Conservation (phyloP, 2,113 vertebrate species). For the Lagopus leucura region DNA sequence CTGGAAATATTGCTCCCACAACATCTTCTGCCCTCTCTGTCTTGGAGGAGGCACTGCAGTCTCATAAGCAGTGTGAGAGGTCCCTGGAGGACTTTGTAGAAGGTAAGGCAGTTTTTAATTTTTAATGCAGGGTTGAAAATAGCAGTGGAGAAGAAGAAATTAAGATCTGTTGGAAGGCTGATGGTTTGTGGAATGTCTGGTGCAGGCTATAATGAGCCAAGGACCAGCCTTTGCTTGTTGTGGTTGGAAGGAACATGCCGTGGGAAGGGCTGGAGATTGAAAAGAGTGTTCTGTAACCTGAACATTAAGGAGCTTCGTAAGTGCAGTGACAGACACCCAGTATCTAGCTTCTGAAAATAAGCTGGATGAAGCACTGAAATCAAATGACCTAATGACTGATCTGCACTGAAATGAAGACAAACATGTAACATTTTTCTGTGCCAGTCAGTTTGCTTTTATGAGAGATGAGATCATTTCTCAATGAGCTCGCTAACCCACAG, state of each 20-base stretch:
- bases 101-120: background rate
- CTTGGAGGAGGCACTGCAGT: rapidly evolving
- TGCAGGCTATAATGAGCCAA: background rate
- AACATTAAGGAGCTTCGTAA: too few species aligned
- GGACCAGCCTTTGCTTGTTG: background rate
- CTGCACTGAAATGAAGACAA: background rate
- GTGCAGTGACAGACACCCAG: background rate
- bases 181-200: background rate
- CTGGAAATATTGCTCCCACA: background rate
- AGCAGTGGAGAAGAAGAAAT: background rate
- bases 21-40: background rate
- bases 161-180: background rate
- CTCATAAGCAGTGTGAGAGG: background rate
- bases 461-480: background rate
- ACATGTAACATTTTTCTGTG: background rate
- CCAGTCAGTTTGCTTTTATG: background rate
- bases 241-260: background rate
- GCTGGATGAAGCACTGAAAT: background rate
- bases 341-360: background rate
- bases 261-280: background rate
- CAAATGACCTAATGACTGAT: background rate
- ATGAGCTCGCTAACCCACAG: background rate
- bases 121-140: background rate
- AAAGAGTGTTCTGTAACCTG: background rate
- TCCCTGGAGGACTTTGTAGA: background rate